phyloP scores from a whole-genome alignment of 2,888 invertebrate species.

The Platerodrilus igneus region DNA sequence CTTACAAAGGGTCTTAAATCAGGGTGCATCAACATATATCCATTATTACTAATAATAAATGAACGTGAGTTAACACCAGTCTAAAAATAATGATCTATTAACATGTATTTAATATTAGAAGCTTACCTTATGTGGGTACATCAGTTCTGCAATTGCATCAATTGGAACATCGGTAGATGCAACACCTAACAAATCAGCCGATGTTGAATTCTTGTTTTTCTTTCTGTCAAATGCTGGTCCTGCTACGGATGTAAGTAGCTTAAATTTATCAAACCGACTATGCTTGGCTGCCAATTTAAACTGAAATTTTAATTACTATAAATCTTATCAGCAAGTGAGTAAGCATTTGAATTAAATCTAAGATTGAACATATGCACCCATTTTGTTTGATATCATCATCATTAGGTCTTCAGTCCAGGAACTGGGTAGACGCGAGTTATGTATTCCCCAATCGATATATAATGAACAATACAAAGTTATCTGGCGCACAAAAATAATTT shows the following conservation, averaged over 20 bases:
- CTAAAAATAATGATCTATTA: conserved; percentile 57
- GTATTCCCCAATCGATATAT: too few species aligned
- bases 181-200: conserved; percentile 83
- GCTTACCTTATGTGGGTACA: conserved; percentile 76
- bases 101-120: conserved; percentile 2
- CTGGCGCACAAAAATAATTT: too few species aligned
- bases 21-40: conserved; percentile 92
- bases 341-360: too few species aligned
- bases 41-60: conserved; percentile 95
- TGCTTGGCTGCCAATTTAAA: conserved; percentile 39
- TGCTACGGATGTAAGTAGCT: conserved; percentile 85
- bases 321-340: conserved; percentile 1
- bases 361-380: too few species aligned
- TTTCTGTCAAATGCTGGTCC: conserved; percentile 86
- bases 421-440: too few species aligned
- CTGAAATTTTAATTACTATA: conserved; percentile 6
- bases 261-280: conserved; percentile 46
- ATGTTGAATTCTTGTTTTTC: conserved; percentile 55
- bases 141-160: conserved; percentile 82
- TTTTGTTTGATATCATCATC: too few species aligned
- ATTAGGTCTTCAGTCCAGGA: too few species aligned
- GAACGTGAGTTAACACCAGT: conserved; percentile 95
- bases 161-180: conserved; percentile 94
- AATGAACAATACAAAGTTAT: too few species aligned
- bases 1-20: conserved; percentile 84